These are phyloP conservation scores for Didymodactylos carnosus DNA, from an alignment of 2,888 invertebrate species.

Conservation along the genomic window DNA sequence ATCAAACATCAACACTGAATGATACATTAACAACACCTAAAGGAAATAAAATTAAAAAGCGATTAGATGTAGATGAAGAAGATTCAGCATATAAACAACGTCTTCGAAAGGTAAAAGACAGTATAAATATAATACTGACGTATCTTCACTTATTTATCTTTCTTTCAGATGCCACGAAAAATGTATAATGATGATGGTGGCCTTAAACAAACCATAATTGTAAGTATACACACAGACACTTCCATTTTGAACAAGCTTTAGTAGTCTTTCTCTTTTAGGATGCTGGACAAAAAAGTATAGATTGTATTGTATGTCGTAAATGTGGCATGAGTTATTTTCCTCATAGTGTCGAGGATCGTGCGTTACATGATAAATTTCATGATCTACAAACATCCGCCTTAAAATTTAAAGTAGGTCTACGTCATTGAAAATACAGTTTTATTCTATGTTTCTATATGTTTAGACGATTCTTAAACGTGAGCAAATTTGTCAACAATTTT, in stretches of 20 bases:
- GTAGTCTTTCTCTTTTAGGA: neutral
- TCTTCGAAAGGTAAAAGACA: neutral
- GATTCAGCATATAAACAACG: neutral
- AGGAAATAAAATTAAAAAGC: too few relatives aligned
- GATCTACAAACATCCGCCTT: neutral
- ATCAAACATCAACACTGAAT: too few relatives aligned
- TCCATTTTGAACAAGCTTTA: neutral
- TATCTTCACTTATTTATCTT: neutral
- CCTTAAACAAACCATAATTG: neutral
- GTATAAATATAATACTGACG: too few relatives aligned
- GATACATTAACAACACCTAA: too few relatives aligned
- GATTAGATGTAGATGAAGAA: neutral
- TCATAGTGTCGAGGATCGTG: neutral
- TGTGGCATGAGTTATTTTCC: neutral
- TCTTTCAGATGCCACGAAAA: neutral
- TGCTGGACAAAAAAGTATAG: neutral
- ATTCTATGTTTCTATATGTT: neutral
- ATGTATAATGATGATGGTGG: neutral
- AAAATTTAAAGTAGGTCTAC: neutral
- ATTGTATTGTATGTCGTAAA: neutral
- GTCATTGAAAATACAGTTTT: neutral
- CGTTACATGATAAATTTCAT: neutral
- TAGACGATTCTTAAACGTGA: neutral
- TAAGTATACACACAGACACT: neutral
- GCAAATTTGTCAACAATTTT: neutral